Conservation (phyloP, 2,113 vertebrate species). For the Pachycephala philippinensis region DNA sequence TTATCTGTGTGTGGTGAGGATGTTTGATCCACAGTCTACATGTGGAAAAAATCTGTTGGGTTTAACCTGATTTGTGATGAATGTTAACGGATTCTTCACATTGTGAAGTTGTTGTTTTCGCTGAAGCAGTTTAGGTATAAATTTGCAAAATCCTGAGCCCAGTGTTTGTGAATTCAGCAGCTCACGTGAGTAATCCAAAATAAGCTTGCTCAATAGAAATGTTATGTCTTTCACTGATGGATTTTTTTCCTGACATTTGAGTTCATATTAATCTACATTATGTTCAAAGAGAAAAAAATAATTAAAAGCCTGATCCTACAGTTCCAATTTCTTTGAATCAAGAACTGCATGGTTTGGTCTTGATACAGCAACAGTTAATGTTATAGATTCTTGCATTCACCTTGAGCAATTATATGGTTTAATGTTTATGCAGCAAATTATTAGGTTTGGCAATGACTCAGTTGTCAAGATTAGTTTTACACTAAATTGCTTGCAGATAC, state of each 20-base stretch:
- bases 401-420: slow-evolving; percentile 27
- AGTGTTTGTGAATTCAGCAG: background rate
- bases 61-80: background rate
- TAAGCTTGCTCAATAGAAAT: background rate
- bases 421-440: slow-evolving; percentile 30
- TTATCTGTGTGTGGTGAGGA: background rate
- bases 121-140: background rate
- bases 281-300: background rate
- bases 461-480: slow-evolving; percentile 21
- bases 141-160: background rate
- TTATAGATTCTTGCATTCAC: slow-evolving; percentile 5
- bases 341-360: background rate
- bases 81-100: background rate
- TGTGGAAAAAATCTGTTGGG: background rate
- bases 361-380: background rate
- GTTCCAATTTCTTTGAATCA: background rate
- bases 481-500: slow-evolving; percentile 37
- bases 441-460: slow-evolving; percentile 42
- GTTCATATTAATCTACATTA: background rate
- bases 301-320: background rate
- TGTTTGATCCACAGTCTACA: background rate
- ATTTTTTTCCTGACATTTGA: background rate
- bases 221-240: background rate
- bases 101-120: background rate
- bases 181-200: background rate